Evolutionary conservation across 2,888 invertebrate genomes (phyloP).

Genomic region (Heliconius sara): DNA sequence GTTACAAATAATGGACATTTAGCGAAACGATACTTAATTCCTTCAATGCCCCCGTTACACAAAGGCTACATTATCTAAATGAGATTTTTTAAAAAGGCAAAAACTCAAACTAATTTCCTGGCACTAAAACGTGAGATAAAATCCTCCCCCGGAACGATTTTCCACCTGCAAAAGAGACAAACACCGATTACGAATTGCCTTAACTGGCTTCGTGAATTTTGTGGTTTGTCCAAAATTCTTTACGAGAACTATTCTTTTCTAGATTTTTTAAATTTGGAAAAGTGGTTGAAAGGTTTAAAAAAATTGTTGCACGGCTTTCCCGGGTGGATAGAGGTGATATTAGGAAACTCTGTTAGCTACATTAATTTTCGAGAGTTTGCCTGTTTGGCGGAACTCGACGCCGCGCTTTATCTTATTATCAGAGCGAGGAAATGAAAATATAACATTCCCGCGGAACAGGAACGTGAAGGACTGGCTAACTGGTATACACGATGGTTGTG

Average conservation of each 20-base stretch:
- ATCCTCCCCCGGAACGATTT: not conserved
- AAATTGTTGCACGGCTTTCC: no score
- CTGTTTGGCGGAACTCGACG: no score
- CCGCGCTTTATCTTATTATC: no score
- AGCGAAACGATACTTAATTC: not conserved
- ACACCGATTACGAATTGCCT: slow-evolving; percentile 16
- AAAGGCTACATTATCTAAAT: slow-evolving; percentile 21
- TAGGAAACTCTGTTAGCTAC: no score
- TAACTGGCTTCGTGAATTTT: slow-evolving; percentile 4
- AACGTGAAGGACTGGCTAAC: no score
- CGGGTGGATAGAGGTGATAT: no score
- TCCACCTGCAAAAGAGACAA: slow-evolving; percentile 17
- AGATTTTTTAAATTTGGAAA: not conserved
- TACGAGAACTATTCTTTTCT: not conserved
- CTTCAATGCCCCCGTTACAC: not conserved
- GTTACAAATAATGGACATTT: not conserved
- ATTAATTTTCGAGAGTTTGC: no score
- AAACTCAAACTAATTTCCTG: slow-evolving; percentile 27
- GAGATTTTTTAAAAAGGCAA: not conserved
- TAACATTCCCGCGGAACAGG: no score
- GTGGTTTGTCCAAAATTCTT: not conserved
- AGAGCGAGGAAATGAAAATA: no score
- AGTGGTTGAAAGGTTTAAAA: no score
- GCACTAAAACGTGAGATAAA: slow-evolving; percentile 28
- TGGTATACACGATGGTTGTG: no score